phyloP scores from a whole-genome alignment of 1,140 invertebrate genomes.

The Parasteatoda tepidariorum region DNA sequence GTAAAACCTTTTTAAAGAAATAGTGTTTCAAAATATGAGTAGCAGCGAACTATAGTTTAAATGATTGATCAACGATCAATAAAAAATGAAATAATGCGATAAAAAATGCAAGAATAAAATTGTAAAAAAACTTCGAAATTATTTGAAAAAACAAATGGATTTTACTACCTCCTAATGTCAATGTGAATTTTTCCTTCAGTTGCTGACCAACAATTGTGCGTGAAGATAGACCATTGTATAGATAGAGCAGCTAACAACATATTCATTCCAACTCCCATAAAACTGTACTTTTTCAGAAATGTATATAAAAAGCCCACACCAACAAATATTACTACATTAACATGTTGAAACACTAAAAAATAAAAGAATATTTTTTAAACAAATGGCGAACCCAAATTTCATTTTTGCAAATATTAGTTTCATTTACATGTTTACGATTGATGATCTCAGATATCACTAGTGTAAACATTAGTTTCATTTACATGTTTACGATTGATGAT shows the following conservation, averaged over 20 bases:
- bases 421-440: too few relatives aligned
- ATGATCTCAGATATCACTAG: too few relatives aligned
- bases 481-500: too few relatives aligned
- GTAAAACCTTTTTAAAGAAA: too few relatives aligned
- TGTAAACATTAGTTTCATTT: too few relatives aligned
- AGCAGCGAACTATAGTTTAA: too few relatives aligned
- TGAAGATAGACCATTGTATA: conserved; percentile 85
- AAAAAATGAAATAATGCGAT: too few relatives aligned
- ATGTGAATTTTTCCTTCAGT: conserved; percentile 67
- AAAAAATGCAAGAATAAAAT: too few relatives aligned
- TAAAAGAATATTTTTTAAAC: neutral
- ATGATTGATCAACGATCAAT: too few relatives aligned
- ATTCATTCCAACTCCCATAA: conserved; percentile 88
- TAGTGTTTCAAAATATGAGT: too few relatives aligned
- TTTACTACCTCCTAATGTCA: conserved; percentile 68
- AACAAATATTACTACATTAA: conserved; percentile 97
- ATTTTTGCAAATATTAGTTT: neutral
- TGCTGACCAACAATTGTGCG: conserved; percentile 78
- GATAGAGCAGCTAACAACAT: conserved; percentile 78
- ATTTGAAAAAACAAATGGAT: too few relatives aligned
- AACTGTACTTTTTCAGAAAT: conserved; percentile 90
- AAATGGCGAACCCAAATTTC: too few relatives aligned
- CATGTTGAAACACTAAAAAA: conserved; percentile 85
- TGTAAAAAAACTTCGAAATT: neutral
- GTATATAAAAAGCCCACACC: conserved; percentile 98